Base-by-base conservation (phyloP, 2,113 vertebrate genomes). In the Lagopus leucura region DNA sequence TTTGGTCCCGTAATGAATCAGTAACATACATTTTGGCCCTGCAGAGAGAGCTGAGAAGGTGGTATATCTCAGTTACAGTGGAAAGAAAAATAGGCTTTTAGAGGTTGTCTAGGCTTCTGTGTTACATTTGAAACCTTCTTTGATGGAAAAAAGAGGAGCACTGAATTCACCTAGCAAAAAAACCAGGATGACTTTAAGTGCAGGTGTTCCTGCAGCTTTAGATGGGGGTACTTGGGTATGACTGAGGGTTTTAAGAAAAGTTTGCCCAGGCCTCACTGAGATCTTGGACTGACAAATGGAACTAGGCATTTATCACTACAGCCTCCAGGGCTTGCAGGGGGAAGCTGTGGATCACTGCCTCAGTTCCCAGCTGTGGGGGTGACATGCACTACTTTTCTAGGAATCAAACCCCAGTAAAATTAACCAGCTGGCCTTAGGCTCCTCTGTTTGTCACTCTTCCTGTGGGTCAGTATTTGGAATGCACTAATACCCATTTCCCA, bases 11-110 rank as follows among this genome's bases (percentile, higher is more conserved):
- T 60, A 81, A 82, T 28, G 57, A 92, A 87, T 79, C 58, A 61
- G 34, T 78, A 92, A 74, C 32, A 30, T 75, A 5, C 47, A 90
- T 75, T 92, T 84, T 86, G 79, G 47, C 36, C 16, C 36, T 82
- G 61, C n/a, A 43, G 17, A 61, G 45, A 54, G 21, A 88, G 71
- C 52, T 30, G n/a, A n/a, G 40, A 77, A 94, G 60, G 45, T 12
- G 2, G 13, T 20, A 25, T 65, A 80, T 66, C 38, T 81, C 40
- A 32, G 38, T 27, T 76, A 28, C 34, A 75, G 30, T 64, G 36
- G 85, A 92, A 91, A 83, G 34, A 72, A 92, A 94, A 96, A 61
- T 75, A 72, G 34, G 47, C 50, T 78, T 91, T 90, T 72, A 65
- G 57, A 69, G 43, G 61, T 22, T 86, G 42, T 86, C 71, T 81